Evolutionary conservation across 2,888 invertebrate genomes (phyloP).

Genomic region (Drosophila melanocephala): DNA sequence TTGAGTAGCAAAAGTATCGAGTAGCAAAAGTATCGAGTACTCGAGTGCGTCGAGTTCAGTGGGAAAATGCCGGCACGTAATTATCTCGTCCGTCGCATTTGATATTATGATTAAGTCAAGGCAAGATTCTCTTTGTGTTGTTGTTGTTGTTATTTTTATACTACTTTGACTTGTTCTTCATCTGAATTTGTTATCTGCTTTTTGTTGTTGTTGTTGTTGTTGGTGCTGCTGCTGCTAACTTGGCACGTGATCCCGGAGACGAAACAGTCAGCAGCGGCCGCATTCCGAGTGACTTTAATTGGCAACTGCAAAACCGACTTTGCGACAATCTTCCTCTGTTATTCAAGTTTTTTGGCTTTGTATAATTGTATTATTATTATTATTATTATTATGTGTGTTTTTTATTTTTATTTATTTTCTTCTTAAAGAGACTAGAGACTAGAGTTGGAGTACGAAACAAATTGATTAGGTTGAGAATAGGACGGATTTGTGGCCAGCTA

Average conservation of each 20-base stretch:
- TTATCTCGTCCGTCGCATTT: slow-evolving; percentile 23
- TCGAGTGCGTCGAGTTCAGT: slow-evolving; percentile 20
- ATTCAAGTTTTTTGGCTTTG: neutral
- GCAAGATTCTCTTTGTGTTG: slow-evolving; percentile 21
- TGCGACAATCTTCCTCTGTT: slow-evolving; percentile 22
- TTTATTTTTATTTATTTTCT: neutral
- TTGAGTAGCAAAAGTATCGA: slow-evolving; percentile 13
- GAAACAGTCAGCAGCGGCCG: slow-evolving; percentile 33
- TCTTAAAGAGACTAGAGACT: neutral
- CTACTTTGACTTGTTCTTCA: neutral
- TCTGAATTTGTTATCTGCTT: slow-evolving; percentile 5
- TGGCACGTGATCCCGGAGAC: slow-evolving; percentile 51
- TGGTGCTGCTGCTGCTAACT: slow-evolving; percentile 11
- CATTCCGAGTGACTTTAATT: slow-evolving; percentile 54
- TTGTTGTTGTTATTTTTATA: neutral
- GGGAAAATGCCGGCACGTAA: slow-evolving; percentile 56
- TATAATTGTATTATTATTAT: neutral
- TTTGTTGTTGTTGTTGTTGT: slow-evolving; percentile 16
- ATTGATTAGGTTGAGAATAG: slow-evolving; percentile 9
- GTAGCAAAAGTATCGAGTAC: slow-evolving; percentile 12
- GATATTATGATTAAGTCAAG: slow-evolving; percentile 46
- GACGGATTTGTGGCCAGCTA: slow-evolving; percentile 5
- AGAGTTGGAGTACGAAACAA: neutral
- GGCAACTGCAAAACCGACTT: slow-evolving; percentile 37
- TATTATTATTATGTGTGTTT: neutral